phyloP scores from a whole-genome alignment of 1,140 invertebrate species.

The Heterodera carotae region DNA sequence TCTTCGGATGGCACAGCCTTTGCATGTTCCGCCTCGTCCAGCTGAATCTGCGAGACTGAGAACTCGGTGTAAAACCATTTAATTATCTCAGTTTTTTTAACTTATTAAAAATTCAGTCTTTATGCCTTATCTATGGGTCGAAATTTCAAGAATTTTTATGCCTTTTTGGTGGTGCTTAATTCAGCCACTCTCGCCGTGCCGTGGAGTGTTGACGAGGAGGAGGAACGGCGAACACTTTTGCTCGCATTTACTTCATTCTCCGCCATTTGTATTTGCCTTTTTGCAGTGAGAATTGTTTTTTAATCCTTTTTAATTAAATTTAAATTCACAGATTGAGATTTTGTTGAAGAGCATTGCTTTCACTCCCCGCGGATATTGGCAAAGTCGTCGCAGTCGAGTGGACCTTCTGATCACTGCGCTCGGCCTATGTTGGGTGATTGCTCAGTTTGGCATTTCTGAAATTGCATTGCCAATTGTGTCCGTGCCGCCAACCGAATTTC shows the following conservation, averaged over 20 bases:
- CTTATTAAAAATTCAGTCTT: conserved; percentile 70
- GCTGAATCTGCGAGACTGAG: conserved; percentile 71
- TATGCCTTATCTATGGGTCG: conserved; percentile 98
- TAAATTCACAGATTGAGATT: conserved; percentile 76
- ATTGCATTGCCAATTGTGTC: conserved; percentile 68
- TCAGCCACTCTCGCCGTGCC: conserved; percentile 65
- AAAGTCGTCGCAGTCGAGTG: conserved; percentile 93
- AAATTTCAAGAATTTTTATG: conserved; percentile 77
- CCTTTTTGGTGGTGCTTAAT: conserved; percentile 58
- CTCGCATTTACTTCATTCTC: conserved; percentile 80
- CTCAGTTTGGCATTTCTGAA: conserved; percentile 77
- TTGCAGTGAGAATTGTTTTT: conserved; percentile 63
- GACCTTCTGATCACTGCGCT: conserved; percentile 94
- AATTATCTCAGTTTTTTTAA: too few relatives aligned
- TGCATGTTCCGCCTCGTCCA: conserved; percentile 93
- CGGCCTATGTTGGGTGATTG: conserved; percentile 84
- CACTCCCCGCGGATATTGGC: conserved; percentile 95
- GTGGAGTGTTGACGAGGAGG: conserved; percentile 69
- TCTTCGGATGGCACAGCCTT: conserved; percentile 91
- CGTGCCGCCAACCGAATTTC: conserved; percentile 36
- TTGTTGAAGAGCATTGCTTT: conserved; percentile 98
- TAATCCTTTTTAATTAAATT: not conserved
- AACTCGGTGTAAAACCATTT: conserved; percentile 71
- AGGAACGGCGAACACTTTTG: conserved; percentile 65
- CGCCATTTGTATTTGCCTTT: conserved; percentile 75